phyloP scores from a whole-genome alignment of 2,888 invertebrate species.

The Linhomoeus sp. region DNA sequence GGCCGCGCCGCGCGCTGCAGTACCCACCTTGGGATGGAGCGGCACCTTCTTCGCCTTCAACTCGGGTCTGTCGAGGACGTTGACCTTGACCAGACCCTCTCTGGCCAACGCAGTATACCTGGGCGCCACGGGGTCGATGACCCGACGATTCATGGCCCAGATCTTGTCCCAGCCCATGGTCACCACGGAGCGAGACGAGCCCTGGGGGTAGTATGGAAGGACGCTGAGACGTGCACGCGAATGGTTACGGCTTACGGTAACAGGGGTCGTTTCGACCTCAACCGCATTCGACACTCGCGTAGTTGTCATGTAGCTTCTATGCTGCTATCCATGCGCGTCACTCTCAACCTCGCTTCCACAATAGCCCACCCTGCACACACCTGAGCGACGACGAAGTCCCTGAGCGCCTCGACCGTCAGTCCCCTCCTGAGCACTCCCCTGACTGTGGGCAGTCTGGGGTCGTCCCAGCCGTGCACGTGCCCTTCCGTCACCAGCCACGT shows the following conservation, averaged over 20 bases:
- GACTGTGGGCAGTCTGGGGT: slow-evolving; percentile 94
- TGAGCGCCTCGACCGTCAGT: slow-evolving; percentile 87
- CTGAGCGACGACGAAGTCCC: slow-evolving; percentile 85
- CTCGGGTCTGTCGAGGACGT: slow-evolving; percentile 40
- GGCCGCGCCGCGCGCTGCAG: too few relatives aligned
- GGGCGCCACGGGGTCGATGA: slow-evolving; percentile 85
- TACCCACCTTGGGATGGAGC: slow-evolving; percentile 12
- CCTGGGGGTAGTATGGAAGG: slow-evolving; percentile 39
- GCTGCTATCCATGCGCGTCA: too few relatives aligned
- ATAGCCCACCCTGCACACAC: too few relatives aligned
- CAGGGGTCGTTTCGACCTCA: too few relatives aligned
- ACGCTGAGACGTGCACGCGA: too few relatives aligned
- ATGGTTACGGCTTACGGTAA: too few relatives aligned
- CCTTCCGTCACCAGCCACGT: slow-evolving; percentile 93
- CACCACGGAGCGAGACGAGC: slow-evolving; percentile 84
- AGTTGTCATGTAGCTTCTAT: too few relatives aligned
- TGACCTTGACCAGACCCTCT: slow-evolving; percentile 39
- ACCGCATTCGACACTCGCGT: too few relatives aligned
- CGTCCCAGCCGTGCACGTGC: slow-evolving; percentile 93
- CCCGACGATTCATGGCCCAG: slow-evolving; percentile 97
- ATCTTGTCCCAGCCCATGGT: slow-evolving; percentile 99
- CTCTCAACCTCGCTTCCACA: too few relatives aligned
- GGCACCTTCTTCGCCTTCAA: slow-evolving; percentile 5
- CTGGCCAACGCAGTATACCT: slow-evolving; percentile 63
- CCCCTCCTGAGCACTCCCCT: slow-evolving; percentile 83